A percentile compares a stretch with the other conserved stretches of the same genome.
Conservation (phyloP, 2,113 vertebrate species). For the Engraulis encrasicolus region DNA sequence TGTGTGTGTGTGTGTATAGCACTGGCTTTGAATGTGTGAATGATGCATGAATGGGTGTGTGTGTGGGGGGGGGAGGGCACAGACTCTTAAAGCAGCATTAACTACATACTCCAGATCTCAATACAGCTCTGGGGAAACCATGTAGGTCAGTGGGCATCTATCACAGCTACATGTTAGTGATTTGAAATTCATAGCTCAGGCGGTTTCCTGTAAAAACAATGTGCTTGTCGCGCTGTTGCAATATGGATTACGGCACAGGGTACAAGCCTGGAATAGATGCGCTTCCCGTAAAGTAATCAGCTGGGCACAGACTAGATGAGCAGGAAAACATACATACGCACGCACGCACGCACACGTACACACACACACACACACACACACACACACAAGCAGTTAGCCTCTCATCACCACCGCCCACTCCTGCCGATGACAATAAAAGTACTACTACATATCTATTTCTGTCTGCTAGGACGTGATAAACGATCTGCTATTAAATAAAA, state of each 20-base stretch:
- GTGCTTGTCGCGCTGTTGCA: background rate
- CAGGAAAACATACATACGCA: background rate
- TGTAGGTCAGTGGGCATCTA: background rate
- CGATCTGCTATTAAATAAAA: too few species aligned
- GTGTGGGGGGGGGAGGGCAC: background rate
- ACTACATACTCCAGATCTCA: background rate
- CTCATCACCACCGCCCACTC: background rate
- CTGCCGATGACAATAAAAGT: background rate
- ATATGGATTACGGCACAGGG: background rate
- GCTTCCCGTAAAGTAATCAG: background rate
- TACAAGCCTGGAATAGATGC: background rate
- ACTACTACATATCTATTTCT: background rate
- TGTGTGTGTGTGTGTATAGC: background rate
- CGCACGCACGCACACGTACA: too few species aligned
- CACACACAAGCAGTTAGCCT: background rate
- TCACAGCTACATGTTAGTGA: background rate
- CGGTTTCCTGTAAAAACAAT: background rate
- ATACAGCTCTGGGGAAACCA: background rate
- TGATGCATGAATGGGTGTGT: too few species aligned
- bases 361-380: background rate
- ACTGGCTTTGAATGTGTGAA: background rate
- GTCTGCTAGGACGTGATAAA: too few species aligned
- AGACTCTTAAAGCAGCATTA: background rate
- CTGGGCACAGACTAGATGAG: background rate
- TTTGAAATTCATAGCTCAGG: conserved; percentile 3